Conservation (phyloP, 2,888 invertebrate genomes). For the Sisyra terminalis region DNA sequence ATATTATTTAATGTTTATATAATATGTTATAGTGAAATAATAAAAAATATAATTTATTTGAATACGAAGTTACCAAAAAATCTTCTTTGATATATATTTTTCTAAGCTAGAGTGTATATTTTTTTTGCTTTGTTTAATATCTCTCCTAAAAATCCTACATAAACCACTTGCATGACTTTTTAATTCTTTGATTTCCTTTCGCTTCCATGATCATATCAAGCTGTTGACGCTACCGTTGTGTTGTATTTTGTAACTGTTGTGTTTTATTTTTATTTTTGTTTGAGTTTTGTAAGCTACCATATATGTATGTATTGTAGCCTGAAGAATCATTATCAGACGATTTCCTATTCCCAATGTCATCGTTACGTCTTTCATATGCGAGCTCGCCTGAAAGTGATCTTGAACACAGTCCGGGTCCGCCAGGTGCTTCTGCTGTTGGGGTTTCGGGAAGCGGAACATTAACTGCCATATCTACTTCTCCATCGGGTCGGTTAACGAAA, state of each 20-base stretch:
- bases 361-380: constrained; percentile 85
- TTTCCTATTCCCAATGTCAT: constrained; percentile 97
- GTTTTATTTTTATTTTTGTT: constrained; percentile 16
- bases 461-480: constrained; percentile 16
- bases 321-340: constrained; percentile 95
- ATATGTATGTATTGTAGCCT: constrained; percentile 45
- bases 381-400: constrained; percentile 93
- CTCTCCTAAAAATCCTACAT: no score
- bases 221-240: constrained; percentile 6
- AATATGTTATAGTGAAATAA: no score
- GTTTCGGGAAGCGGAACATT: constrained; percentile 38
- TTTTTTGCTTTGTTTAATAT: no score
- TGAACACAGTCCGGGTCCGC: constrained; percentile 66
- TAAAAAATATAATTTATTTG: no score
- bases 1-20: no score
- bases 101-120: no score
- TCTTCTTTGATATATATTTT: no score
- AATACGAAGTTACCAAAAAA: no score
- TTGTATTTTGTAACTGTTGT: constrained; percentile 8
- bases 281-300: constrained; percentile 22
- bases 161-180: no score
- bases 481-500: constrained; percentile 35
- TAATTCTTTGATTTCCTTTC: no score
- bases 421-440: constrained; percentile 35
- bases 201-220: constrained; percentile 4